Percentiles rank a stretch among this genome's conserved stretches.
Conservation (phyloP, 2,888 invertebrate species). For the Xylota segnis region DNA sequence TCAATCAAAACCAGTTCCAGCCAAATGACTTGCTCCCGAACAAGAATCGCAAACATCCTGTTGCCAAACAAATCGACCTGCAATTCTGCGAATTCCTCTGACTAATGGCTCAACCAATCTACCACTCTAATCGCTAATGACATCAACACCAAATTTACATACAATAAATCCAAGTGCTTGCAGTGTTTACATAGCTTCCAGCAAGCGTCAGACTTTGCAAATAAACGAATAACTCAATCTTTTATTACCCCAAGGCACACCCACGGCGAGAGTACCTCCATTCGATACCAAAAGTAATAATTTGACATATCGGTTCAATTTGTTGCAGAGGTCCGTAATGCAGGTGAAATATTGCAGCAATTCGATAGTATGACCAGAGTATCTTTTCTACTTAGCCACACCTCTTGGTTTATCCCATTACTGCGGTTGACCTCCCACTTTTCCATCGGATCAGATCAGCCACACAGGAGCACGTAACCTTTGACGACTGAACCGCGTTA, state of each 20-base stretch:
- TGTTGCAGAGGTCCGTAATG: constrained; percentile 6
- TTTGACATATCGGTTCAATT: constrained; percentile 27
- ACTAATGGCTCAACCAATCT: constrained; percentile 5
- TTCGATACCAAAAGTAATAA: constrained; percentile 2
- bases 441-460: neutral
- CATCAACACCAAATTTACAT: constrained; percentile 32
- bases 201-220: constrained; percentile 30
- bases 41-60: neutral
- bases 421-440: constrained; percentile 1
- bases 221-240: constrained; percentile 37
- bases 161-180: constrained; percentile 7
- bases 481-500: constrained; percentile 50
- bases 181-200: constrained; percentile 18
- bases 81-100: neutral
- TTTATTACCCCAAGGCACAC: constrained; percentile 2
- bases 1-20: no score
- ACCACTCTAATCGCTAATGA: neutral
- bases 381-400: constrained; percentile 15
- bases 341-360: constrained; percentile 30
- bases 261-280: neutral
- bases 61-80: constrained; percentile 1
- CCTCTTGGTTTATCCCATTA: constrained; percentile 33
- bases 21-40: no score
- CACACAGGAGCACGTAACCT: constrained; percentile 28
- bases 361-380: neutral